A percentile compares a stretch with the other conserved stretches of the same genome.
phyloP scores from a whole-genome alignment of 2,888 invertebrate genomes.

The Diachrysia chrysitis region DNA sequence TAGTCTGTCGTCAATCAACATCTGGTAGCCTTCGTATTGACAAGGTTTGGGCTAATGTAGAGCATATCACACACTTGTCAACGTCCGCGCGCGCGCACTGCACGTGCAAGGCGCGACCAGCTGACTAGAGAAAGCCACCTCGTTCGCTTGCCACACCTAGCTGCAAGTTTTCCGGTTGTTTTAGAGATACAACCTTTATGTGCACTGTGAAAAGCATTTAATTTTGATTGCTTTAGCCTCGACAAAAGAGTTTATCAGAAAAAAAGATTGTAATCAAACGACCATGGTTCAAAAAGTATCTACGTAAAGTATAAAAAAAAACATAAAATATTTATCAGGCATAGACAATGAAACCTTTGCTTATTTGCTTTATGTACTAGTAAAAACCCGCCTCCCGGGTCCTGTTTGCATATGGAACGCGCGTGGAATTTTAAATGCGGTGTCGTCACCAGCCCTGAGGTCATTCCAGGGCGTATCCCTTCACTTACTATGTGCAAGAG shows the following conservation, averaged over 20 bases:
- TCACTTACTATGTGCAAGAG: constrained; percentile 59
- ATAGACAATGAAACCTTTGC: constrained; percentile 28
- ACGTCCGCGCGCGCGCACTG: constrained; percentile 37
- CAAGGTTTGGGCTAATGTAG: constrained; percentile 49
- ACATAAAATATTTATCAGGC: constrained; percentile 31
- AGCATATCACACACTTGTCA: constrained; percentile 42
- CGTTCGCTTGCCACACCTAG: constrained; percentile 62
- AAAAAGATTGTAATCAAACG: background rate
- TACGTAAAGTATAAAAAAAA: background rate
- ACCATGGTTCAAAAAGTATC: background rate
- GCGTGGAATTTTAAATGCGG: constrained; percentile 68
- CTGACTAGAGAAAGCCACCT: constrained; percentile 71
- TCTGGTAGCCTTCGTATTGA: constrained; percentile 43
- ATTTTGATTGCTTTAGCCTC: background rate
- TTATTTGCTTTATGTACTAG: constrained; percentile 47
- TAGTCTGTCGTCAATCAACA: constrained; percentile 37
- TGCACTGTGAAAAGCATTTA: constrained; percentile 31
- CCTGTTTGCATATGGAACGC: constrained; percentile 54
- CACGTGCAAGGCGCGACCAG: constrained; percentile 62
- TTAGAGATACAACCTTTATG: constrained; percentile 40
- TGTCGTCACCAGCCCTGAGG: constrained; percentile 68
- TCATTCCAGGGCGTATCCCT: constrained; percentile 70
- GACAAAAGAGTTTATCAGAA: background rate
- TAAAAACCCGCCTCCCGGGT: constrained; percentile 49
- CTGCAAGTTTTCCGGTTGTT: constrained; percentile 60